A percentile compares a stretch with the other conserved stretches of the same genome.
Evolutionary conservation across 2,888 invertebrate species (phyloP).

Genomic region (Halocaridina rubra): DNA sequence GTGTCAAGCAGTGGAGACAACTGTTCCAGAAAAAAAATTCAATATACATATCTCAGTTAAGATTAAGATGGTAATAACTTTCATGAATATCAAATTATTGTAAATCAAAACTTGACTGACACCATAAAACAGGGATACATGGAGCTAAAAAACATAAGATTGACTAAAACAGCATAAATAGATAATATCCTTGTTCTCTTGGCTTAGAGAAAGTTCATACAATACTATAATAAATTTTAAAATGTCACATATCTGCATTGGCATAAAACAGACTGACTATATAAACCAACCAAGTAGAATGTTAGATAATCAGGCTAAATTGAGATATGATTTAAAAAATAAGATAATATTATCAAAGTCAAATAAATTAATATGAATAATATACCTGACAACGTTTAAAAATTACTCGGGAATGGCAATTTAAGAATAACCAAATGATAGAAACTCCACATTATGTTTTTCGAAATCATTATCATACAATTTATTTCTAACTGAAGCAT

Average conservation of each 20-base stretch:
- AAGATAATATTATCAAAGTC: too few species aligned
- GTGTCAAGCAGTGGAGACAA: slow-evolving; percentile 29
- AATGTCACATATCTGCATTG: background rate
- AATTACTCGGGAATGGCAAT: too few species aligned
- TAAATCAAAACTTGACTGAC: background rate
- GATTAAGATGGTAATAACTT: background rate
- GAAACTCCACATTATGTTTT: too few species aligned
- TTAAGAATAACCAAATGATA: too few species aligned
- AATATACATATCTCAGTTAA: background rate
- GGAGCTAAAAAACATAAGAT: background rate
- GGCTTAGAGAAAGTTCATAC: background rate
- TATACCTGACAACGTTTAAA: too few species aligned
- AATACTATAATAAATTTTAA: background rate
- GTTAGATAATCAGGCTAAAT: too few species aligned
- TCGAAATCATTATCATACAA: too few species aligned
- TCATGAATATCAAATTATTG: too few species aligned
- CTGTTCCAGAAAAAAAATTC: background rate
- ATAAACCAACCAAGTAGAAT: too few species aligned
- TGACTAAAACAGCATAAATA: background rate
- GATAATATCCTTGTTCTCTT: background rate
- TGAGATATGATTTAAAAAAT: too few species aligned
- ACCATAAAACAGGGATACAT: background rate
- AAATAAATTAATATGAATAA: too few species aligned
- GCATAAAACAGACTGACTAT: background rate
- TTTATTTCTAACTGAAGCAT: too few species aligned